Base-by-base conservation (phyloP, 2,888 invertebrate genomes). In the Leptarthrus brevirostris region DNA sequence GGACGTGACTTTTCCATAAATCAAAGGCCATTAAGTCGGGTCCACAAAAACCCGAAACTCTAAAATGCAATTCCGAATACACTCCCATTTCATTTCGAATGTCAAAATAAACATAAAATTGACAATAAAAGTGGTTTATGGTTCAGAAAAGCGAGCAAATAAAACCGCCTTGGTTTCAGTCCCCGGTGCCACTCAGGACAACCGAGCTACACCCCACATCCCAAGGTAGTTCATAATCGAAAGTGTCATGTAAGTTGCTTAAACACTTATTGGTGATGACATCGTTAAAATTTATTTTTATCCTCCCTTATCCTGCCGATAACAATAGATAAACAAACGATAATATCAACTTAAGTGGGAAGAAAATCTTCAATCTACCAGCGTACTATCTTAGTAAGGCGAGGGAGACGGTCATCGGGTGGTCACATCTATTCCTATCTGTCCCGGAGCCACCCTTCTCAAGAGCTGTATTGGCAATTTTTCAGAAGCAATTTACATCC, bases 321-420 rank as follows among this genome's bases (percentile, higher is more conserved):
- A 74, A 66, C 74, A 74, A 74, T 40, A 44, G 69, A 69, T 69
- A 74, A 74, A 69, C 74, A 74, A 74, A 74, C 70, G 70, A 70
- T 74, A 58, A 74, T 74, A 74, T 61, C 71, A 14, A 70, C 40
- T 74, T 71, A 71, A 71, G 74, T 61, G 70, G 58, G 49, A 71
- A 66, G 49, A 24, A 58, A 58, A 70, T 56, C 40, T 49, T 73
- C 56, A 30, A 34, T 54, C 36, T 22, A n/a, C n/a, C n/a, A n/a
- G n/a, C n/a, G n/a, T n/a, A n/a, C n/a, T n/a, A n/a, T n/a, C n/a
- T n/a, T n/a, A n/a, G n/a, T n/a, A 30, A 12, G 44, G 14, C 24
- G 20, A 40, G 44, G 47, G 24, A 6, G 20, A n/a, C 36, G 58
- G 58, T 20, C 58, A 58, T 2, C 16, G 18, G 12, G 47, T 47